Conservation (phyloP, 2,797 vertebrate genomes). For the Hafferia zeledoni region DNA sequence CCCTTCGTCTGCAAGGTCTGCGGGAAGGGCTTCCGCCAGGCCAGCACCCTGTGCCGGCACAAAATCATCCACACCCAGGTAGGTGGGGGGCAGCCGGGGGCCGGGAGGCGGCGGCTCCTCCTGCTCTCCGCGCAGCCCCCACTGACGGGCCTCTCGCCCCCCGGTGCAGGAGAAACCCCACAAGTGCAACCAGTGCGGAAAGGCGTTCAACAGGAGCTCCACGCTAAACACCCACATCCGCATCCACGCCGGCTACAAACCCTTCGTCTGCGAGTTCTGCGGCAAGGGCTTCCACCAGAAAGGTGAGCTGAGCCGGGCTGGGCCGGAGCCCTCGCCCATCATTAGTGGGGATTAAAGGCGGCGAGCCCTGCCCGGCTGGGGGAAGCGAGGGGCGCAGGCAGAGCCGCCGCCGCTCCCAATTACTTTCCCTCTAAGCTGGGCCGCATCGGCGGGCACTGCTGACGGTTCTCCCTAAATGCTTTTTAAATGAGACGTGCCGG, state of each 20-base stretch:
- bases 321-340: not conserved
- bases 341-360: conserved; percentile 19
- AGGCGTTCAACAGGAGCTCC: conserved; percentile 91
- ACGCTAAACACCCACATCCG: conserved; percentile 91
- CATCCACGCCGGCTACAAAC: conserved; percentile 91
- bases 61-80: conserved; percentile 93
- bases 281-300: conserved; percentile 94
- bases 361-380: not conserved
- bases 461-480: conserved; percentile 39
- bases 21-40: conserved; percentile 88
- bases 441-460: not conserved
- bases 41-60: conserved; percentile 88
- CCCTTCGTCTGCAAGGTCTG: conserved; percentile 91
- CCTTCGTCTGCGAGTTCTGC: conserved; percentile 91
- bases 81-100: conserved; percentile 45
- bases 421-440: conserved; percentile 1
- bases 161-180: conserved; percentile 87
- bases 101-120: not conserved
- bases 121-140: not conserved
- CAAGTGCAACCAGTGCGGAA: conserved; percentile 90
- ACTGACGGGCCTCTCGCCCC: conserved; percentile 6
- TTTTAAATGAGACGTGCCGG: conserved; percentile 77
- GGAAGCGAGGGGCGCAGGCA: not conserved
- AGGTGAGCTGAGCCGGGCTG: conserved; percentile 75
- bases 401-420: conserved; percentile 6